phyloP scores from a whole-genome alignment of 2,888 invertebrate genomes.

The Diabrotica balteata region DNA sequence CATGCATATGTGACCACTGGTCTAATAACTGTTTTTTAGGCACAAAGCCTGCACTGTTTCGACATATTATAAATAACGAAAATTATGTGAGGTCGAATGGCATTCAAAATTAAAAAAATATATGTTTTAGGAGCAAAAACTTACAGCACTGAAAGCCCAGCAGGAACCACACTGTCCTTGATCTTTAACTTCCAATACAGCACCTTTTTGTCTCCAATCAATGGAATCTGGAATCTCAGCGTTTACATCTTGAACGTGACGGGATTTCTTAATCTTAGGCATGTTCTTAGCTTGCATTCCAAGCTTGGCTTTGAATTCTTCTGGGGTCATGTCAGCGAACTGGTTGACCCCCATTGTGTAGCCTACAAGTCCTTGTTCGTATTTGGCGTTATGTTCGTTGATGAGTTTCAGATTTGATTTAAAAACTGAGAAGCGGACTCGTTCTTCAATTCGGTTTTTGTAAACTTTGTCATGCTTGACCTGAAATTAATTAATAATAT shows the following conservation, averaged over 20 bases:
- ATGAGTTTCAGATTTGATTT: conserved; percentile 32
- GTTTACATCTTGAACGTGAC: not conserved
- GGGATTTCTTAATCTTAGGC: not conserved
- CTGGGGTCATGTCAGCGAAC: conserved; percentile 36
- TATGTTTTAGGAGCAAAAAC: not conserved
- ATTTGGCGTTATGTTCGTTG: conserved; percentile 36
- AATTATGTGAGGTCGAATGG: no score
- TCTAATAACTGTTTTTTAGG: no score
- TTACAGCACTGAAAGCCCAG: conserved; percentile 26
- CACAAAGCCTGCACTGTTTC: no score
- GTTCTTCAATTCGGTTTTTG: conserved; percentile 24
- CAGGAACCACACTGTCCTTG: conserved; percentile 16
- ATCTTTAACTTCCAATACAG: conserved; percentile 14
- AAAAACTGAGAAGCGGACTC: conserved; percentile 33
- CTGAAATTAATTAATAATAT: not conserved
- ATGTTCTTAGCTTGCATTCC: not conserved
- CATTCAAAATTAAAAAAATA: not conserved
- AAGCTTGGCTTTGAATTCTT: conserved; percentile 31
- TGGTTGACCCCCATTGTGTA: conserved; percentile 37
- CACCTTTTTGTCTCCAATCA: conserved; percentile 19
- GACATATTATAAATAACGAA: no score
- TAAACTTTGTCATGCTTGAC: conserved; percentile 5
- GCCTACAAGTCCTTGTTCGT: conserved; percentile 30
- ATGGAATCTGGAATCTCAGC: not conserved
- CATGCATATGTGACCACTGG: no score